Evolutionary conservation across 1,140 invertebrate species (phyloP), one percentile per base, ranked within the genome.

Genomic region (Pemphigus obesinymphae): DNA sequence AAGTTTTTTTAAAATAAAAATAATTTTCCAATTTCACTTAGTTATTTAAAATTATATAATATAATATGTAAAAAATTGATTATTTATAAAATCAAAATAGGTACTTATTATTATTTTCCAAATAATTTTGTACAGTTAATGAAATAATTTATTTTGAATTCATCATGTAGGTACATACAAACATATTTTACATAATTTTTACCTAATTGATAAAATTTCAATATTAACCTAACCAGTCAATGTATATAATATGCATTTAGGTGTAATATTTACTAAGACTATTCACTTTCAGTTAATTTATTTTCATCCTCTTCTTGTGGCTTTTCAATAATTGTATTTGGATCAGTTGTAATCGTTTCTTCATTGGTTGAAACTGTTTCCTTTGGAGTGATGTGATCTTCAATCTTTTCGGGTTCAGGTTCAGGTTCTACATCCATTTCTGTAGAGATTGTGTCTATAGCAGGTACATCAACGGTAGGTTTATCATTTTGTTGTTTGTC

Each of bases 151-250:
- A 58, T 61, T 78, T 2, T 40, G 34, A 78, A 43, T 61, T 58
- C 5, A 78, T 78, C 26, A 48, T 8, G 7, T 34, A 63, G 58
- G 58, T 73, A 72, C 68, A 72, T 72, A 73, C 31, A 78, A 58
- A 58, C 26, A 55, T 37, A 26, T 78, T 55, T 55, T 55, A 53
- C 31, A 76, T 70, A 15, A 70, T n/a, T 45, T 70, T 76, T 58
- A 37, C 31, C 73, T 76, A 55, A 76, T 76, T 34, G 26, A 76
- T 37, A 58, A 37, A 37, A 55, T 76, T 50, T 76, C n/a, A 58
- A 40, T 29, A 76, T 37, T 76, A 76, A 76, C 73, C 50, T 76
- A 76, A 58, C 29, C 73, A 80, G 55, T 80, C 76, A 80, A 63
- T 63, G 15, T 58, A 31, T 63, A 40, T 45, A 45, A 50, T 73